Evolutionary conservation across 2,797 vertebrate species (phyloP).

Genomic region (Aulostomus chinensis): DNA sequence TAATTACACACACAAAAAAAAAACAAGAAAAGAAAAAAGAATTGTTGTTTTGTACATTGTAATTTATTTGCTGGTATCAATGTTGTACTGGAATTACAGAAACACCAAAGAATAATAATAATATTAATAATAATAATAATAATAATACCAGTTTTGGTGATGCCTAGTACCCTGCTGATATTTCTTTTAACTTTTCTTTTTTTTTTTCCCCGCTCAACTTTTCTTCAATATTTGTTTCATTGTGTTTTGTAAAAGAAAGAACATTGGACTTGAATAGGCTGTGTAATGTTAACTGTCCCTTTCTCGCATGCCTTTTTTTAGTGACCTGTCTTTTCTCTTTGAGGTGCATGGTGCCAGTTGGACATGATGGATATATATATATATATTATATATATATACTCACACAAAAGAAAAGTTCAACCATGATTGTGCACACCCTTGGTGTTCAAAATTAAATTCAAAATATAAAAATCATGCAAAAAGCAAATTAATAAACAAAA

Average conservation of each 20-base stretch:
- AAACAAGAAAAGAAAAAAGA: conserved; percentile 75
- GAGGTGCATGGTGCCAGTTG: conserved; percentile 81
- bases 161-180: conserved; percentile 82
- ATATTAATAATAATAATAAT: conserved; percentile 6
- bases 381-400: conserved; percentile 38
- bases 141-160: conserved; percentile 93
- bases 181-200: conserved; percentile 69
- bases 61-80: conserved; percentile 96
- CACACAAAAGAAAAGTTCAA: conserved; percentile 48
- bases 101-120: conserved; percentile 97
- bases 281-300: conserved; percentile 90
- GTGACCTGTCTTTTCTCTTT: conserved; percentile 79
- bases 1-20: conserved; percentile 80
- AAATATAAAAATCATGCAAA: conserved; percentile 68
- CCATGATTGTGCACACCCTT: conserved; percentile 74
- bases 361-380: conserved; percentile 63
- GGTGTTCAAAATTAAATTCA: conserved; percentile 75
- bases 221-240: conserved; percentile 26
- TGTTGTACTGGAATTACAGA: conserved; percentile 88
- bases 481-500: conserved; percentile 64
- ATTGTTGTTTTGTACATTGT: conserved; percentile 95
- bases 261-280: conserved; percentile 92
- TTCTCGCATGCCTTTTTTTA: conserved; percentile 91
- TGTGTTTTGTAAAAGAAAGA: conserved; percentile 85
- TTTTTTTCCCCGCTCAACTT: conserved; percentile 4